These are phyloP conservation scores for Alloscopus bannaensis DNA, from an alignment of 2,888 invertebrate genomes.

Conservation along the genomic window DNA sequence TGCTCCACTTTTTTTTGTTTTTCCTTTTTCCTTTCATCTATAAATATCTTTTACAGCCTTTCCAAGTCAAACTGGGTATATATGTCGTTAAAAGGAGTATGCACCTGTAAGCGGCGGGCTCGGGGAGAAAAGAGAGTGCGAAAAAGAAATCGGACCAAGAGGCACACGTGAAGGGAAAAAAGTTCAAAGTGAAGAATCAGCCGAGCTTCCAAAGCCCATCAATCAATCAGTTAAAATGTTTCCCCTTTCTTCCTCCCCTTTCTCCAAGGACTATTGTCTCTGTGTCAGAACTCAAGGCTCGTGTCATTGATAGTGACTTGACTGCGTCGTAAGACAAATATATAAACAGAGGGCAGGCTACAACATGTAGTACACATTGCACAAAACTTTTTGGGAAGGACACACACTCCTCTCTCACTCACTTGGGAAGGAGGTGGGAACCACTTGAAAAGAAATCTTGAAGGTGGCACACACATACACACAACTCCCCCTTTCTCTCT, in stretches of 20 bases:
- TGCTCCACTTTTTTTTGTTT: constrained; percentile 46
- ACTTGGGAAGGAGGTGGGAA: neutral
- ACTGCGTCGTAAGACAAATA: constrained; percentile 31
- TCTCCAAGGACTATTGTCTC: constrained; percentile 24
- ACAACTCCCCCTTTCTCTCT: too few species aligned
- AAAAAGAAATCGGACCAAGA: constrained; percentile 3
- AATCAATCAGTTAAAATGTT: constrained; percentile 59
- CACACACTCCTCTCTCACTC: neutral
- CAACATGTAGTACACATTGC: constrained; percentile 14
- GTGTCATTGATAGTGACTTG: constrained; percentile 52
- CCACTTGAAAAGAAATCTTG: too few species aligned
- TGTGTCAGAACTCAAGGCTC: constrained; percentile 36
- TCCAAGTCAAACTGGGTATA: neutral
- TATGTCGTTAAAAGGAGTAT: too few species aligned
- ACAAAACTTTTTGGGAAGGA: constrained; percentile 2
- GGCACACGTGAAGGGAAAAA: neutral
- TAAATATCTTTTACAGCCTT: neutral
- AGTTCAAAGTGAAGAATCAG: constrained; percentile 55
- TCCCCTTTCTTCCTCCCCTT: constrained; percentile 17
- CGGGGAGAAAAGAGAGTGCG: constrained; percentile 56
- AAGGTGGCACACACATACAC: too few species aligned
- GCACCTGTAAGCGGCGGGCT: too few species aligned
- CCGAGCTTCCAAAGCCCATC: constrained; percentile 33
- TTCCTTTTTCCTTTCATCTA: constrained; percentile 21
- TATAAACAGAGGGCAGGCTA: constrained; percentile 18